Conservation (phyloP, 2,888 invertebrate species). For the Aphrophora alni region DNA sequence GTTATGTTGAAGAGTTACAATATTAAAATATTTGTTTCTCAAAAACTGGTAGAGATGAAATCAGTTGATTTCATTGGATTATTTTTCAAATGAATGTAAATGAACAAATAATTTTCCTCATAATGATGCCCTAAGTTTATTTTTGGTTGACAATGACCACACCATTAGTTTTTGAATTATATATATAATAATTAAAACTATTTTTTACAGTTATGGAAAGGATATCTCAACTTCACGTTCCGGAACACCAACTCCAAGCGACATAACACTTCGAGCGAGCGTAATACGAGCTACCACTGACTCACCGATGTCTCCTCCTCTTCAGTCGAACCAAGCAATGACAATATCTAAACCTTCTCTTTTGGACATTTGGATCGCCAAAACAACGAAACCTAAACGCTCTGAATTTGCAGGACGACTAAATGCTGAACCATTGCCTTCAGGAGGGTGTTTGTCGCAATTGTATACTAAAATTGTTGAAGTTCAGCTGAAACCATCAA, state of each 20-base stretch:
- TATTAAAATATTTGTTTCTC: too few relatives aligned
- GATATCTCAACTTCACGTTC: slow-evolving; percentile 40
- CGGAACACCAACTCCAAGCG: slow-evolving; percentile 51
- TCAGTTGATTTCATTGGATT: too few relatives aligned
- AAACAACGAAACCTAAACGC: slow-evolving; percentile 51
- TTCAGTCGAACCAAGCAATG: slow-evolving; percentile 52
- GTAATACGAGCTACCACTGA: slow-evolving; percentile 81
- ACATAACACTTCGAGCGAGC: slow-evolving; percentile 57
- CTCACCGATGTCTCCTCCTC: slow-evolving; percentile 84
- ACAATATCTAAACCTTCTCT: slow-evolving; percentile 41
- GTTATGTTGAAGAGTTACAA: too few relatives aligned
- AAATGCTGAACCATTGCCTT: slow-evolving; percentile 54
- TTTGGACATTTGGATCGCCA: slow-evolving; percentile 46
- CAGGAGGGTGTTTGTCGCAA: slow-evolving; percentile 67
- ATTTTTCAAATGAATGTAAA: too few relatives aligned
- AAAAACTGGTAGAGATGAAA: too few relatives aligned
- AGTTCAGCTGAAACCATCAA: neutral
- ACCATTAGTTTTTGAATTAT: too few relatives aligned
- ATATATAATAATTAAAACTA: too few relatives aligned
- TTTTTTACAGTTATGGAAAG: slow-evolving; percentile 43
- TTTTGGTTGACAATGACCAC: too few relatives aligned
- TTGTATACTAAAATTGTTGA: slow-evolving; percentile 72
- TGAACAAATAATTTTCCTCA: too few relatives aligned
- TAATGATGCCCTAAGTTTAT: too few relatives aligned
- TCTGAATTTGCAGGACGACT: slow-evolving; percentile 67